Percentiles rank a stretch among this genome's conserved stretches.
These are phyloP conservation scores for Charaxes varanes DNA, from an alignment of 1,140 invertebrate species.

Conservation along the genomic window DNA sequence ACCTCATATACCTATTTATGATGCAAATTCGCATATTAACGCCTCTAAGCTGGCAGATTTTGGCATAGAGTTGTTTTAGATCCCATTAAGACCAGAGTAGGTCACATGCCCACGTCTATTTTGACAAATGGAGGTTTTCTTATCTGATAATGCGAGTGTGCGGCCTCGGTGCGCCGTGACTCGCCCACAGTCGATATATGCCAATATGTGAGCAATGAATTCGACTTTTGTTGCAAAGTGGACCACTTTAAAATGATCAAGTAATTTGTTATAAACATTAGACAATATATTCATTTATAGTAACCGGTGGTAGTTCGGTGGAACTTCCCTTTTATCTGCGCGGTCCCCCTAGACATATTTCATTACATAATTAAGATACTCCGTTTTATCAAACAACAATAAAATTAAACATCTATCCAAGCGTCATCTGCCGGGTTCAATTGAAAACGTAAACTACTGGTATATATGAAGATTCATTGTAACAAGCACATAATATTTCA, in stretches of 20 bases:
- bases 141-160: conserved; percentile 18
- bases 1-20: too few relatives aligned
- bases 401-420: too few relatives aligned
- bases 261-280: background rate
- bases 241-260: background rate
- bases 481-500: too few relatives aligned
- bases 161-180: conserved; percentile 21
- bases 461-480: too few relatives aligned
- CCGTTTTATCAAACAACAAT: too few relatives aligned
- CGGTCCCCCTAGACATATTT: too few relatives aligned
- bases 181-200: conserved; percentile 13
- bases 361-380: too few relatives aligned
- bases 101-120: conserved; percentile 20
- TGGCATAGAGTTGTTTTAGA: conserved; percentile 6
- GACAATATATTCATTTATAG: too few relatives aligned
- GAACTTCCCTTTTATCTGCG: too few relatives aligned
- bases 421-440: too few relatives aligned
- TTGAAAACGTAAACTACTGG: too few relatives aligned
- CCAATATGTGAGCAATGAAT: conserved; percentile 4
- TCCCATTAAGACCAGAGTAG: conserved; percentile 7
- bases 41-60: conserved; percentile 6
- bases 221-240: conserved; percentile 2
- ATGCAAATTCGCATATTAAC: conserved; percentile 2
- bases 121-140: conserved; percentile 28
- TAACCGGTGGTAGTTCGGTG: too few relatives aligned